Conservation (phyloP, 2,888 invertebrate species). For the Tetragonisca angustula region DNA sequence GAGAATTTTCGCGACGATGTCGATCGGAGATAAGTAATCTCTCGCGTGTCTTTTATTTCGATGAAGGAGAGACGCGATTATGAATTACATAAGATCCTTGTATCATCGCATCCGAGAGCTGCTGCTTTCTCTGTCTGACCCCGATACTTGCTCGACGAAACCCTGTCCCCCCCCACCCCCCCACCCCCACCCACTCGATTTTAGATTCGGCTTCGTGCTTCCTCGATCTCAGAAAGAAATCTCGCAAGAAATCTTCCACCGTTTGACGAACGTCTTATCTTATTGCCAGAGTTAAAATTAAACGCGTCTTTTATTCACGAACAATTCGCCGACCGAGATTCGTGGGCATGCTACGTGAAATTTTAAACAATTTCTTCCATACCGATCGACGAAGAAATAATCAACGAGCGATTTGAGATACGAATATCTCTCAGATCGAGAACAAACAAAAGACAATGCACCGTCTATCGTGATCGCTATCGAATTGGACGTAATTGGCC, state of each 20-base stretch:
- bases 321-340: background rate
- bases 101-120: slow-evolving; percentile 72
- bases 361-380: background rate
- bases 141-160: slow-evolving; percentile 77
- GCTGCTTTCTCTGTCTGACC: slow-evolving; percentile 82
- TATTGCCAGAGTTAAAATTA: background rate
- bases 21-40: slow-evolving; percentile 48
- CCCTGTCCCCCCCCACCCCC: slow-evolving; percentile 60
- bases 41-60: slow-evolving; percentile 60
- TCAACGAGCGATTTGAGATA: background rate
- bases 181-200: background rate
- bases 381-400: background rate
- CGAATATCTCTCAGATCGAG: background rate
- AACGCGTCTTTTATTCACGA: background rate
- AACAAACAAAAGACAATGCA: background rate
- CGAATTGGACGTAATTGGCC: background rate
- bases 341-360: too few species aligned
- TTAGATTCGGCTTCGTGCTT: slow-evolving; percentile 13
- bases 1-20: background rate
- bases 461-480: background rate
- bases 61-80: slow-evolving; percentile 72
- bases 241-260: background rate
- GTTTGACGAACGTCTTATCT: background rate
- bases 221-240: background rate
- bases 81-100: slow-evolving; percentile 79